Conservation (phyloP, 2,797 vertebrate genomes). For the Oryzias dopingdopingensis region DNA sequence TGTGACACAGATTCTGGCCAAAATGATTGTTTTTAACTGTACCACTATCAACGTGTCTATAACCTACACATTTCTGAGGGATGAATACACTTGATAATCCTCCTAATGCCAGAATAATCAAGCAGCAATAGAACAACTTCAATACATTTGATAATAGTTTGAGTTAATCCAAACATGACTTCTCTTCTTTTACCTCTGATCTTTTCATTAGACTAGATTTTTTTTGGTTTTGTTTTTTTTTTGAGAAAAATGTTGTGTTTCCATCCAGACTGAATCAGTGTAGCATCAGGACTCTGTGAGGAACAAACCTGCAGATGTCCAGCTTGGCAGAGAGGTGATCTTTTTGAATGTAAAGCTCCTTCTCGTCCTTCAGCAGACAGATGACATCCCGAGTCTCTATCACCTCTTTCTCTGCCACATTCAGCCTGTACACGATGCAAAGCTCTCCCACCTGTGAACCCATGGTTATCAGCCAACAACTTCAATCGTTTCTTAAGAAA, state of each 20-base stretch:
- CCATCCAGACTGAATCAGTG: neutral
- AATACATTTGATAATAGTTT: no score
- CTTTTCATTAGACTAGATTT: neutral
- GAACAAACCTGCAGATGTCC: conserved; percentile 79
- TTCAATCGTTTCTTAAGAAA: neutral
- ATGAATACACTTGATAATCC: no score
- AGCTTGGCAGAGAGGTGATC: conserved; percentile 69
- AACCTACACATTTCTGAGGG: no score
- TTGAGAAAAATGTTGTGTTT: no score
- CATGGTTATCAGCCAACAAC: neutral
- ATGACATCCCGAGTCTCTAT: conserved; percentile 72
- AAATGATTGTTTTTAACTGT: no score
- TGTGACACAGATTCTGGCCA: no score
- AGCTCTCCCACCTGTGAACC: conserved; percentile 76
- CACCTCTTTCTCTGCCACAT: conserved; percentile 46
- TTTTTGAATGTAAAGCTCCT: conserved; percentile 80
- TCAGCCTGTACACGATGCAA: conserved; percentile 76
- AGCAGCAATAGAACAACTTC: no score
- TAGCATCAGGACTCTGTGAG: neutral
- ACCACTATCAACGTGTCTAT: no score
- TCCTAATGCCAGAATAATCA: no score
- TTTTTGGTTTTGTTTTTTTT: neutral
- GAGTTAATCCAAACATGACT: no score
- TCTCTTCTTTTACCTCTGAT: no score
- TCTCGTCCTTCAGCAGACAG: conserved; percentile 77